Conservation (phyloP, 2,888 invertebrate species). For the Amphipoea oculea region DNA sequence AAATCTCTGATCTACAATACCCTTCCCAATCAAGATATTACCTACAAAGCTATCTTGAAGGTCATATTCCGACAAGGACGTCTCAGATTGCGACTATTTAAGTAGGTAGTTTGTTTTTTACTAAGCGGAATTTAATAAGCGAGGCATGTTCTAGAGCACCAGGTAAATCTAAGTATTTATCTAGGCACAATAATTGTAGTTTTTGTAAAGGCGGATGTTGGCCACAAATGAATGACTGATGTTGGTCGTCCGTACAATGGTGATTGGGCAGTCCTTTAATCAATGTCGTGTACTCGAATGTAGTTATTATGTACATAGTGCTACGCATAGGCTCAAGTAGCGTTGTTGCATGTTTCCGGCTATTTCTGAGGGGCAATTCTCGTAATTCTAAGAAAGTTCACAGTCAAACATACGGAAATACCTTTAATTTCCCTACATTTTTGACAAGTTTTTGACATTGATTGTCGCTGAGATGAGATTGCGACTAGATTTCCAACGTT, state of each 20-base stretch:
- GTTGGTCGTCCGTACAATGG: constrained; percentile 1
- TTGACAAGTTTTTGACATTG: no score
- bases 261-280: not conserved
- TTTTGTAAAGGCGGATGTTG: constrained; percentile 14
- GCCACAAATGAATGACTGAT: constrained; percentile 24
- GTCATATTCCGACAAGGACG: constrained; percentile 7
- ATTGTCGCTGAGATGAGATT: no score
- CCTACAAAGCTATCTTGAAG: constrained; percentile 8
- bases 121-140: constrained; percentile 12
- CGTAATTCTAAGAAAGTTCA: no score
- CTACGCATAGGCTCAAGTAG: not conserved
- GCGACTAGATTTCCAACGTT: no score
- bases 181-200: constrained; percentile 20
- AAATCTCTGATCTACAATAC: not conserved
- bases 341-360: not conserved
- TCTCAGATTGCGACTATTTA: constrained; percentile 16
- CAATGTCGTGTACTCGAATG: not conserved
- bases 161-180: constrained; percentile 24
- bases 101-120: constrained; percentile 16
- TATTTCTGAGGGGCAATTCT: not conserved
- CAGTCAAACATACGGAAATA: no score
- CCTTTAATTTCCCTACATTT: no score
- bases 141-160: not conserved
- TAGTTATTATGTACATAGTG: not conserved
- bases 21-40: not conserved